Base-by-base conservation (phyloP, 23 tunicate genomes). In the Trididemnum clinides region DNA sequence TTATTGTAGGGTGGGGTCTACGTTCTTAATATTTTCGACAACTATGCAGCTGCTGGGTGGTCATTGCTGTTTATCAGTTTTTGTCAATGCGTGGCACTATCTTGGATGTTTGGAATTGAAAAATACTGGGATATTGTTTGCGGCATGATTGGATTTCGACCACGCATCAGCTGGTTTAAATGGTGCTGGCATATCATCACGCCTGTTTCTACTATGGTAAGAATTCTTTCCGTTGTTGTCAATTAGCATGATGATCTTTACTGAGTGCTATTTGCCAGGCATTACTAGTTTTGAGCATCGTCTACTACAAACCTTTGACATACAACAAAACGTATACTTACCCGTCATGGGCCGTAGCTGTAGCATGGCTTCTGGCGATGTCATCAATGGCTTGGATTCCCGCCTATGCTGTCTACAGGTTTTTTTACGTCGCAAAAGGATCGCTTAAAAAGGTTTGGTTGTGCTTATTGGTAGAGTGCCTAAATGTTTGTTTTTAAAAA, bases 41-140 rank as follows among this genome's bases (percentile, higher is more conserved):
- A 88, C 77, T 88, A 88, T 57, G 92, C 83, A 23, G 92, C 92
- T 2, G 92, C 92, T 33, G 92, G 92, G 39, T 88, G 92, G 92
- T 36, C 73, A 25, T 21, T 88, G 35, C 70, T 88, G 21, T 82
- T 88, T 77, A 82, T 88, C 28, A 75, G 83, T 33, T 81, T 88
- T 50, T 88, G 92, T 63, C 88, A 88, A 39, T 88, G 92, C 63
- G 65, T 62, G 2, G 78, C 87, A 34, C 57, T 88, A 30, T 75
- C 87, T 22, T 88, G 92, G 92, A 23, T 88, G 34, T 88, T 88
- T 39, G 92, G 92, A 10, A 73, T 88, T 28, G 71, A 88, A 26
- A 54, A 58, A 30, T 88, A 71, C 32, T 88, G 92, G 92, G 39
- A 72, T 7, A 82, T 82, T 34, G 87, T 88, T 21, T 57, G 75